phyloP scores from a whole-genome alignment of 2,888 invertebrate genomes.

The Cephus nigrinus region DNA sequence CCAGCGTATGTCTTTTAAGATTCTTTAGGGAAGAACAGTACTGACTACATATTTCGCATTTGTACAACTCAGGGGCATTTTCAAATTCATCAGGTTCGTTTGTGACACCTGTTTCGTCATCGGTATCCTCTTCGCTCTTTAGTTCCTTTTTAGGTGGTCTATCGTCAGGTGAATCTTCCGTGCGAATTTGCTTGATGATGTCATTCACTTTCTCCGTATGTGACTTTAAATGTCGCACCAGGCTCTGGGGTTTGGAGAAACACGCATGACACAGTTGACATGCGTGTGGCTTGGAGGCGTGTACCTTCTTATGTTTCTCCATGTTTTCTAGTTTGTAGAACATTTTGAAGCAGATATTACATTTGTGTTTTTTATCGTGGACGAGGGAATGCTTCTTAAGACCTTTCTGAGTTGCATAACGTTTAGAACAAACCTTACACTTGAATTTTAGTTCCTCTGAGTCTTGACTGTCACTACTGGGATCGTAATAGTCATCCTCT shows the following conservation, averaged over 20 bases:
- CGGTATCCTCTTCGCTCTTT: slow-evolving; percentile 49
- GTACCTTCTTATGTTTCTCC: slow-evolving; percentile 55
- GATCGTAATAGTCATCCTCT: slow-evolving; percentile 41
- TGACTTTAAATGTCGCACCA: slow-evolving; percentile 52
- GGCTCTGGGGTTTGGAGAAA: slow-evolving; percentile 52
- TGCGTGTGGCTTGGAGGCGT: slow-evolving; percentile 51
- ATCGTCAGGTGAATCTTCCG: slow-evolving; percentile 31
- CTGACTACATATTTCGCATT: slow-evolving; percentile 59
- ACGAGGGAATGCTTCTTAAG: slow-evolving; percentile 57
- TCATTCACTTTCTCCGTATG: slow-evolving; percentile 50
- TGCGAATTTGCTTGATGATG: slow-evolving; percentile 40
- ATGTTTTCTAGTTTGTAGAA: slow-evolving; percentile 58
- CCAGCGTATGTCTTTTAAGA: slow-evolving; percentile 55
- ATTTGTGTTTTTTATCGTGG: slow-evolving; percentile 59
- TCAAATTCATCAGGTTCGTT: slow-evolving; percentile 48
- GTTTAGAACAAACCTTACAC: slow-evolving; percentile 55
- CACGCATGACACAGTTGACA: slow-evolving; percentile 55
- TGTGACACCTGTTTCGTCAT: slow-evolving; percentile 38
- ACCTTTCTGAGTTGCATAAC: slow-evolving; percentile 56
- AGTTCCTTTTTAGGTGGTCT: slow-evolving; percentile 37
- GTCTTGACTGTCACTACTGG: slow-evolving; percentile 40
- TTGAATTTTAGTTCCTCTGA: slow-evolving; percentile 49
- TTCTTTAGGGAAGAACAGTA: slow-evolving; percentile 61
- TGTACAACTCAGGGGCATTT: slow-evolving; percentile 57
- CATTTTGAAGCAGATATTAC: slow-evolving; percentile 53